Conservation (phyloP, 2,113 vertebrate genomes). For the Aspidoscelis tigris region DNA sequence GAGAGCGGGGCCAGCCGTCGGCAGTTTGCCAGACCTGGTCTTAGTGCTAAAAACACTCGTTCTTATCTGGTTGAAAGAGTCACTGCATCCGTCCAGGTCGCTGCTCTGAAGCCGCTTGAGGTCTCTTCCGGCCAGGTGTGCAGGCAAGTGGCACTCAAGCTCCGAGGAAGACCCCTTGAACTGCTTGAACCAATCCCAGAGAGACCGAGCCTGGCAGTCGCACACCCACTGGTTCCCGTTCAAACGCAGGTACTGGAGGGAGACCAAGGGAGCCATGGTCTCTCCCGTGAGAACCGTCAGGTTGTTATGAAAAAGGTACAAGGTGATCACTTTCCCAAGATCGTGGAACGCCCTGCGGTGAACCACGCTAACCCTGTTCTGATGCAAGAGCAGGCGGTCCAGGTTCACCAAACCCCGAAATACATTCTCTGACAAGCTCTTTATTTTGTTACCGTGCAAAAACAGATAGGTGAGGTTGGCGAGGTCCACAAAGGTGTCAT, state of each 20-base stretch:
- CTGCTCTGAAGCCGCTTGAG: conserved; percentile 85
- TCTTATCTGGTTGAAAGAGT: conserved; percentile 80
- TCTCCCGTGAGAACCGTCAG: conserved; percentile 88
- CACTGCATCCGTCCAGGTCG: conserved; percentile 88
- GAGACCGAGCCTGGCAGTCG: conserved; percentile 91
- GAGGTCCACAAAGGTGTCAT: conserved; percentile 93
- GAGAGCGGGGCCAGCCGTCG: conserved; percentile 77
- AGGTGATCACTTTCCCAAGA: conserved; percentile 91
- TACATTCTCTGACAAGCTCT: conserved; percentile 90
- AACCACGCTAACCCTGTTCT: conserved; percentile 88
- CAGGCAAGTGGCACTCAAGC: conserved; percentile 88
- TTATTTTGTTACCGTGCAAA: conserved; percentile 95
- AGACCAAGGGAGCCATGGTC: conserved; percentile 86
- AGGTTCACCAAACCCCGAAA: conserved; percentile 90
- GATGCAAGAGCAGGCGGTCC: conserved; percentile 92
- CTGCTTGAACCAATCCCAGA: conserved; percentile 97
- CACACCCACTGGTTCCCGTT: conserved; percentile 98
- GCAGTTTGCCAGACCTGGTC: conserved; percentile 78
- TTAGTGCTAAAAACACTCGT: conserved; percentile 86
- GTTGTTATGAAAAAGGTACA: conserved; percentile 97
- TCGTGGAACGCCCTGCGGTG: conserved; percentile 88
- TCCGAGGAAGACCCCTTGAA: conserved; percentile 97
- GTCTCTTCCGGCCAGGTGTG: conserved; percentile 84
- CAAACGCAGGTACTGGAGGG: conserved; percentile 93
- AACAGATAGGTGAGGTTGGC: conserved; percentile 97